These are phyloP conservation scores for Malurus melanocephalus DNA, from an alignment of 2,113 vertebrate genomes.

Conservation along the genomic window DNA sequence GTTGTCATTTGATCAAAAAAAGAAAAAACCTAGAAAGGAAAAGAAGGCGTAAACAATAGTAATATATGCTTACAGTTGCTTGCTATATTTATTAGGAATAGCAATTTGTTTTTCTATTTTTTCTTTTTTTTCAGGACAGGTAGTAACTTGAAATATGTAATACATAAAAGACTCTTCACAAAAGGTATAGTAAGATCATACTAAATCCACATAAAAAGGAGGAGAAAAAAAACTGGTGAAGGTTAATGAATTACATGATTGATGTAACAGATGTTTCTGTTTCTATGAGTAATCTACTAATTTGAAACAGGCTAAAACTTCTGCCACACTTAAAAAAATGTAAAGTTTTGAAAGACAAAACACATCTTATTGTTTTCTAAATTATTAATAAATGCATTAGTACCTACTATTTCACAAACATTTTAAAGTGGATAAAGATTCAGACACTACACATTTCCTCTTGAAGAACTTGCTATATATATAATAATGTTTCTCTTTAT, in stretches of 20 bases:
- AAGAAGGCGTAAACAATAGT: not conserved
- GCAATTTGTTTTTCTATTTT: not conserved
- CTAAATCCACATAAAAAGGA: not conserved
- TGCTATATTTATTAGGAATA: not conserved
- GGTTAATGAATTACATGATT: fast-evolving
- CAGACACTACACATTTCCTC: fast-evolving
- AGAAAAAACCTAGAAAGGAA: not conserved
- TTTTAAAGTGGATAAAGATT: not conserved
- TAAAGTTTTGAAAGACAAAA: not conserved
- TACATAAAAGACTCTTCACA: not conserved
- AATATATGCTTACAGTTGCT: not conserved
- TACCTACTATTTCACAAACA: not conserved
- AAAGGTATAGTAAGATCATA: not conserved
- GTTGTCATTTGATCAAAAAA: not conserved
- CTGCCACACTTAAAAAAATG: not conserved
- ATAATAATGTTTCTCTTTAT: not conserved
- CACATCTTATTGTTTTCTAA: not conserved
- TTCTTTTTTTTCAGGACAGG: not conserved
- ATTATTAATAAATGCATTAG: not conserved
- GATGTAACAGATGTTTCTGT: not conserved
- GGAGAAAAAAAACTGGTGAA: not conserved
- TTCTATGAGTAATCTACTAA: not conserved
- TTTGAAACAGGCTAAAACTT: not conserved
- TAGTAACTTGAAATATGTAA: not conserved
- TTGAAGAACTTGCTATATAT: not conserved